Conservation (phyloP, 1,140 invertebrate species). For the Heliconius himera region DNA sequence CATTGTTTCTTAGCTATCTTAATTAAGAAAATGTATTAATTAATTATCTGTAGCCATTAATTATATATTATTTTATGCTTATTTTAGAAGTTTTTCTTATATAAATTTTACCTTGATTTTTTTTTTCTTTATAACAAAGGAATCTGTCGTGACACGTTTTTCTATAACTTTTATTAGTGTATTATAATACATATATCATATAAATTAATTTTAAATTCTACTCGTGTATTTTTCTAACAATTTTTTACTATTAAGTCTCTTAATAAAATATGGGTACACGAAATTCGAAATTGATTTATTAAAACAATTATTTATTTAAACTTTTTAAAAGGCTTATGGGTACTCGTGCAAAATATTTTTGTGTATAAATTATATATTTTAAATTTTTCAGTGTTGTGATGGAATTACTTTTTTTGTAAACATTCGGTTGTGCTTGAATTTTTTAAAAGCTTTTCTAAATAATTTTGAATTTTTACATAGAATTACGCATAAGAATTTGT, state of each 20-base stretch:
- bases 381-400: conserved; percentile 33
- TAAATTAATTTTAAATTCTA: conserved; percentile 1
- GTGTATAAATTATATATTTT: not conserved
- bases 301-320: not conserved
- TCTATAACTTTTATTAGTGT: not conserved
- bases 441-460: conserved; percentile 33
- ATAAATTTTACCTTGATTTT: not conserved
- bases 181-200: not conserved
- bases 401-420: conserved; percentile 28
- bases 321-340: conserved; percentile 19
- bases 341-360: conserved; percentile 34
- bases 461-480: conserved; percentile 29
- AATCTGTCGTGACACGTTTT: not conserved
- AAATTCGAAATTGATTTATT: not conserved
- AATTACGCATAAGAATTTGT: conserved; percentile 18
- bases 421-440: conserved; percentile 45
- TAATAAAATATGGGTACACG: not conserved
- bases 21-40: not conserved
- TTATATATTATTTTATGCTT: not conserved
- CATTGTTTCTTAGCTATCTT: not conserved
- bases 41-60: not conserved
- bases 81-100: not conserved
- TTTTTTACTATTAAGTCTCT: not conserved
- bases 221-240: conserved; percentile 7
- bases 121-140: not conserved